Conservation (phyloP, 2,113 vertebrate genomes). For the Eulemur rufifrons region DNA sequence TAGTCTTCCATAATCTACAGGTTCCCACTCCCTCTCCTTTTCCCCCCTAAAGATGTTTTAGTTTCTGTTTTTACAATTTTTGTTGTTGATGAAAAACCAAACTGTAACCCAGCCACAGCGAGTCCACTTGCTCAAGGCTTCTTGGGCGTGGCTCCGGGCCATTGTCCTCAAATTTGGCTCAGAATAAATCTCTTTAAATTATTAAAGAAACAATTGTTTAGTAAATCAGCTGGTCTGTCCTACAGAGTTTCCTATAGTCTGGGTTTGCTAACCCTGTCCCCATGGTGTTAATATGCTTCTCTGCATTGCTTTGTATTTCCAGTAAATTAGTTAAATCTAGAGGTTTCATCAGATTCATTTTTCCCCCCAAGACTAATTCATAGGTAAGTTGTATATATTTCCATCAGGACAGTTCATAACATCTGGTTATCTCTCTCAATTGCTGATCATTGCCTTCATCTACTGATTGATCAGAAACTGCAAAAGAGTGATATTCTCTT, state of each 20-base stretch:
- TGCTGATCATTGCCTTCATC: neutral
- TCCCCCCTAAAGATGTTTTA: neutral
- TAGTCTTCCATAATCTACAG: neutral
- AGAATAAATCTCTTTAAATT: no score
- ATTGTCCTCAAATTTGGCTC: no score
- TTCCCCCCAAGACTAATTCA: neutral
- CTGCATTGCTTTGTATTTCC: neutral
- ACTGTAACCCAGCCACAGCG: no score
- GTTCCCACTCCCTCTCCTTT: neutral
- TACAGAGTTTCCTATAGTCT: neutral
- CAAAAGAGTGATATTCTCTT: neutral
- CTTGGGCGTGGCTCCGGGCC: no score
- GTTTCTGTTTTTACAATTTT: neutral
- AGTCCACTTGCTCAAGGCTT: no score
- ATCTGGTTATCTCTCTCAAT: neutral
- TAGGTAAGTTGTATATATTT: neutral
- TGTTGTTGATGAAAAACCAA: neutral
- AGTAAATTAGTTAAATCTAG: neutral
- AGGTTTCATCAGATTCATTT: neutral
- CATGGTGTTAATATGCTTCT: neutral
- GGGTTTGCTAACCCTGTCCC: neutral
- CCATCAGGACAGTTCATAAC: neutral
- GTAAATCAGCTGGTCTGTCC: neutral
- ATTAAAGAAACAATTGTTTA: neutral
- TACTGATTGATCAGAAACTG: neutral